Percentiles rank a stretch among this genome's conserved stretches.
These are phyloP conservation scores for Oegoconia quadripuncta DNA, from an alignment of 2,888 invertebrate species.

Conservation along the genomic window DNA sequence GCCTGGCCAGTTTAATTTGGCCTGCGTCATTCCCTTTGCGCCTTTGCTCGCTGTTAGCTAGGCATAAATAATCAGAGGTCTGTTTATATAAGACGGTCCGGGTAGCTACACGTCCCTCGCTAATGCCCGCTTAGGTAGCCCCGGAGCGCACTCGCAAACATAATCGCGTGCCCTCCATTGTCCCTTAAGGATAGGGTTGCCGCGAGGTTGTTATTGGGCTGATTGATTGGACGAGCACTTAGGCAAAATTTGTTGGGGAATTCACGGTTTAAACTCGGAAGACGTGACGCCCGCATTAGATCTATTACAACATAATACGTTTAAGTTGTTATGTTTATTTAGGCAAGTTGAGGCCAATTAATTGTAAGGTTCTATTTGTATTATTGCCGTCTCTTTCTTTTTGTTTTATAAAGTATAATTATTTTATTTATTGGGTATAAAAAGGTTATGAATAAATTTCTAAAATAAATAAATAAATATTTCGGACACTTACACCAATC, in stretches of 20 bases:
- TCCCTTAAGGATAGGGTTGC: constrained; percentile 47
- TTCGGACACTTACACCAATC: no score
- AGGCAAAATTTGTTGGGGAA: constrained; percentile 21
- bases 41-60: background rate
- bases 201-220: constrained; percentile 41
- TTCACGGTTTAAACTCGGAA: no score
- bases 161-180: constrained; percentile 62
- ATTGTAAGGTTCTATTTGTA: no score
- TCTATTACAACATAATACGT: background rate
- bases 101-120: constrained; percentile 64
- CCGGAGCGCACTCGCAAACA: constrained; percentile 61
- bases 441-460: no score
- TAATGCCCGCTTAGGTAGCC: constrained; percentile 70
- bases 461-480: no score
- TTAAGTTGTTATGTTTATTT: no score
- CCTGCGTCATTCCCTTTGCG: constrained; percentile 21
- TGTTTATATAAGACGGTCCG: constrained; percentile 37
- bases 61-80: constrained; percentile 35
- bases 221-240: constrained; percentile 52
- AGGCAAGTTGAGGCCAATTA: no score
- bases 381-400: no score
- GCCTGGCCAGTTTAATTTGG: constrained; percentile 36
- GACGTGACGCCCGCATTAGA: no score
- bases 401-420: no score
- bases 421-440: no score